Percentiles rank a stretch among this genome's conserved stretches.
Evolutionary conservation across 2,113 vertebrate genomes (phyloP).

Genomic region (Melanerpes aurifrons): DNA sequence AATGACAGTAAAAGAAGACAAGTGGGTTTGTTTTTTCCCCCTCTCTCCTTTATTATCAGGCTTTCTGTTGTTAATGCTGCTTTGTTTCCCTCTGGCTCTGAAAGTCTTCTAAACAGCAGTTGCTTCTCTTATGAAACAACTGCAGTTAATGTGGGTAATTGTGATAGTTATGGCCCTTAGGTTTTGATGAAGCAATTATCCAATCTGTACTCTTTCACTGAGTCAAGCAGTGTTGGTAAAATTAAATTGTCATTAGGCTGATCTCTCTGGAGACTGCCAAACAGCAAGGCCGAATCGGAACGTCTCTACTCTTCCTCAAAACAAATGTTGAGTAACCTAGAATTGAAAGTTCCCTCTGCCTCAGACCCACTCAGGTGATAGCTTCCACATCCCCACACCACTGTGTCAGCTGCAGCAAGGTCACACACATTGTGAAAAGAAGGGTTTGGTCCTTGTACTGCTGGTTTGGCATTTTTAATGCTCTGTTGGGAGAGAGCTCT

Average conservation of each 20-base stretch:
- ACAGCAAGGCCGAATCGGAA: neutral
- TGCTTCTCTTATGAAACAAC: constrained; percentile 56
- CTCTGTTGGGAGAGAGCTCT: neutral
- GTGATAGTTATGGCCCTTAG: constrained; percentile 55
- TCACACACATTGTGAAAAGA: neutral
- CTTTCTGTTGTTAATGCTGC: constrained; percentile 50
- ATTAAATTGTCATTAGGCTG: constrained; percentile 6
- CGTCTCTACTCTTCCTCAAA: neutral
- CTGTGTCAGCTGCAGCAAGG: neutral
- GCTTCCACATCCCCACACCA: neutral
- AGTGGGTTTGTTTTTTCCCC: neutral
- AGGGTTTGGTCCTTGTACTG: neutral
- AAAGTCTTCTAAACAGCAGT: constrained; percentile 62
- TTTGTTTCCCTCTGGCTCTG: constrained; percentile 60
- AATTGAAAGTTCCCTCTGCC: neutral
- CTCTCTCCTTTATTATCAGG: constrained; percentile 10
- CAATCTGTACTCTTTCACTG: constrained; percentile 43
- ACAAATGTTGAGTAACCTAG: neutral
- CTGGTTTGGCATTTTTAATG: neutral
- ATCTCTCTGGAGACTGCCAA: neutral
- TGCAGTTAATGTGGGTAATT: constrained; percentile 66
- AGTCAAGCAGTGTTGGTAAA: constrained; percentile 32
- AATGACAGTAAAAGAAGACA: constrained; percentile 6
- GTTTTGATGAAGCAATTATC: constrained; percentile 63
- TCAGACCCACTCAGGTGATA: neutral